Evolutionary conservation across 1,140 invertebrate species (phyloP), one percentile per base, ranked within the genome.

Genomic region (Tribolium madens): DNA sequence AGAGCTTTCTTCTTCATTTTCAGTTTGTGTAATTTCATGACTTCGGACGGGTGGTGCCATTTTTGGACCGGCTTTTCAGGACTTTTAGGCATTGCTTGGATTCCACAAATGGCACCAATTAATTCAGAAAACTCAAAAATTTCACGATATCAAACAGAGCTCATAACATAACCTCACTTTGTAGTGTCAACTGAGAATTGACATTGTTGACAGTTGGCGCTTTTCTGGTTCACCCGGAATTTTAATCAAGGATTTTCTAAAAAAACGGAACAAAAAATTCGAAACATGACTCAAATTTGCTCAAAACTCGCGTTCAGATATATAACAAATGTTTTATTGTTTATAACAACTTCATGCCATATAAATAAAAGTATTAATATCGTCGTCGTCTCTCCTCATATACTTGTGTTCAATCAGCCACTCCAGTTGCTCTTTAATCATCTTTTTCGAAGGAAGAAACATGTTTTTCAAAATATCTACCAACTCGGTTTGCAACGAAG

Each of bases 361-460:
- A 87, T 99, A 99, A 83, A 98, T 96, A 90, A 99, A 99, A 82
- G 95, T 96, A 87, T 98, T 98, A 83, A 99, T 98, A 86, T 99
- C 96, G 80, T 97, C 95, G 82, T 98, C 97, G 86, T 98, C 97
- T 78, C 98, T 90, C 75, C 91, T 89, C 92, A 99, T 98, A 86
- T 98, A 99, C 86, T 98, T 98, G 85, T 99, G 95, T 88, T 99
- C 98, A 80, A 99, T 99, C 6, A 99, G 90, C 97, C 97, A 99
- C 87, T 99, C 98, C 31, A 99, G 93, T 88, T 99, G 98, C 88
- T 99, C 97, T 88, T 99, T 99, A 79, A 99, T 99, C 93, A 99
- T 96, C 88, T 99, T 99, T 88, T 98, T 98, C 76, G 96, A 97
- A 26, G 98, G 98, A 81, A 99, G 87, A 89, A 99, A 99, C 97